Evolutionary conservation across 2,888 invertebrate species (phyloP).

Genomic region (Campoplex capitator): DNA sequence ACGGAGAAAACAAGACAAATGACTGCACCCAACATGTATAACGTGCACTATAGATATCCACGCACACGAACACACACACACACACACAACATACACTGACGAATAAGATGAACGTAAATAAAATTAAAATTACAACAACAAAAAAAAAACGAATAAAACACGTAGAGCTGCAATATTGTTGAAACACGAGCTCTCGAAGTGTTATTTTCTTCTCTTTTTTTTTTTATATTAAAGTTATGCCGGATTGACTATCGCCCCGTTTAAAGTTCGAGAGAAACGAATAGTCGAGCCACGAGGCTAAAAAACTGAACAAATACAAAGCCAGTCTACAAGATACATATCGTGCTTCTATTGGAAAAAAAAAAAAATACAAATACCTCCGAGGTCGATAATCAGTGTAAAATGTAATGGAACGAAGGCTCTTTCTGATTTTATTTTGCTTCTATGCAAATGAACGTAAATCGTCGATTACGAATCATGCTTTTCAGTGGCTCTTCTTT

Average conservation of each 20-base stretch:
- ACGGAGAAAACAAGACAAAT: constrained; percentile 27
- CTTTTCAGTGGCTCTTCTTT: constrained; percentile 6
- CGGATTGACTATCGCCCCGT: constrained; percentile 42
- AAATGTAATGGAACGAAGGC: neutral
- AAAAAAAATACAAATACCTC: constrained; percentile 41
- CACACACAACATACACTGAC: neutral
- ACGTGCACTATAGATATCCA: constrained; percentile 28
- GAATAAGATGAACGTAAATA: constrained; percentile 17
- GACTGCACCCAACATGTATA: constrained; percentile 28
- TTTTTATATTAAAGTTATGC: constrained; percentile 46
- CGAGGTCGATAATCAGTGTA: constrained; percentile 24
- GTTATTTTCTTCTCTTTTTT: constrained; percentile 39
- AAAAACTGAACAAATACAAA: neutral
- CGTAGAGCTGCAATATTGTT: constrained; percentile 36
- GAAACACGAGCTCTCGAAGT: constrained; percentile 35
- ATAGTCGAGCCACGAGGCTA: neutral
- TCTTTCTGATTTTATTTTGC: neutral
- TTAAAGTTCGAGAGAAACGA: constrained; percentile 21
- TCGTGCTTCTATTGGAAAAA: constrained; percentile 68
- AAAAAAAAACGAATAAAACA: constrained; percentile 5
- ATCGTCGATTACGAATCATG: neutral
- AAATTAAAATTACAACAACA: neutral
- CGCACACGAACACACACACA: constrained; percentile 28
- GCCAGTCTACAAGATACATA: constrained; percentile 25
- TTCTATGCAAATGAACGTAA: neutral